Evolutionary conservation across 2,797 vertebrate species (phyloP), one percentile per base, ranked within the genome.

Genomic region (Alcedo atthis): DNA sequence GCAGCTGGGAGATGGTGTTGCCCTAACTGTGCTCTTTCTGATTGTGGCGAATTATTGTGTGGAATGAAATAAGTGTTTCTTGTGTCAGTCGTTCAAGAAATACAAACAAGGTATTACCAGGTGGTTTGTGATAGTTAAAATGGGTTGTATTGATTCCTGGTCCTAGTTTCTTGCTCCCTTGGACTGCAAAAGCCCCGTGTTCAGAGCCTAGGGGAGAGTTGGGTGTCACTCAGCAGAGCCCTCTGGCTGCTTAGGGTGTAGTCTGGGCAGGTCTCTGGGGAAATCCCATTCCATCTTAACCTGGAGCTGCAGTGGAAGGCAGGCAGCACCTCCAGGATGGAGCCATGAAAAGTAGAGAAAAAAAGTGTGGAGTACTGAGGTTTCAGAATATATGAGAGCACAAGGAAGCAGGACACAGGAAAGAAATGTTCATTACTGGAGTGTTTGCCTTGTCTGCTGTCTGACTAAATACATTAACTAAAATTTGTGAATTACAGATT

Each of bases 1-100:
- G 97, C 98, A 98, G 97, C 97, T 98, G 97, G 97, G 97, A 97
- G 97, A 97, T 97, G 97, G 97, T 84, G 89, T 96, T 98, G 97
- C 96, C 97, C 96, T 97, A 78, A 95, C 96, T 22, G 93, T 95
- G 96, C 97, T 97, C 97, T 81, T 97, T 97, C 95, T 95, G 97
- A 97, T 97, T 95, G 96, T 94, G 95, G 94, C 93, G 97, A 97
- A 97, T 97, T 98, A 97, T 96, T 97, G 97, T 95, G 95, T 90
- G 90, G 97, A 97, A 98, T 98, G 97, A 97, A 98, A 97, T 97
- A 97, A 97, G 97, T 96, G 96, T 97, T 97, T 96, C 94, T 97
- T 89, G 94, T 97, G 97, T 97, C 97, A 97, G 96, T 97, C 57
- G 95, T 97, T 96, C 94, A 93, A 96, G 96, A 97, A 97, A 97